phyloP scores from a whole-genome alignment of 2,888 invertebrate species.

The Lymantria monacha region DNA sequence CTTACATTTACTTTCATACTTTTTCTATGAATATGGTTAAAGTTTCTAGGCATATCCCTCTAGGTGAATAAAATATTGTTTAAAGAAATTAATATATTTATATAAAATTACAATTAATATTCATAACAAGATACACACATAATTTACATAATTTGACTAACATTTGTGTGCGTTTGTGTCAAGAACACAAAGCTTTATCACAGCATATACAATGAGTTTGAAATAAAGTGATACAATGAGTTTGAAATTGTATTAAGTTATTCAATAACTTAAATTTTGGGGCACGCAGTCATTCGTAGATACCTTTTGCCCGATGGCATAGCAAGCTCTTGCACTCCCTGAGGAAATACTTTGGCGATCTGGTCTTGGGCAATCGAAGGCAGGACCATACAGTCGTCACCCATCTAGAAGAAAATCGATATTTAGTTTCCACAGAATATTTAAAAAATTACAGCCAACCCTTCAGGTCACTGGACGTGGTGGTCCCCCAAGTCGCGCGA shows the following conservation, averaged over 20 bases:
- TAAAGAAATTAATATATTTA: too few species aligned
- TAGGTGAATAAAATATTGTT: too few species aligned
- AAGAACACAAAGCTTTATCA: too few species aligned
- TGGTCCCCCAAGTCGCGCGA: too few species aligned
- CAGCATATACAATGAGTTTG: too few species aligned
- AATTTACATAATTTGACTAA: not conserved
- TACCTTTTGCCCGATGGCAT: constrained; percentile 94
- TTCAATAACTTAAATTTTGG: constrained; percentile 44
- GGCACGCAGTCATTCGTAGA: constrained; percentile 87
- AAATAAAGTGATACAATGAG: not conserved
- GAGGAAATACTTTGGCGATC: constrained; percentile 86
- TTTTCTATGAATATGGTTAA: too few species aligned
- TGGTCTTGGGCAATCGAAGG: constrained; percentile 90
- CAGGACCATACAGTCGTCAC: constrained; percentile 94
- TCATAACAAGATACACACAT: not conserved
- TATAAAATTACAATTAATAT: not conserved
- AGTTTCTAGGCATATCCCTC: too few species aligned
- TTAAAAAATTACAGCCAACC: not conserved
- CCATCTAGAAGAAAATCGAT: constrained; percentile 81
- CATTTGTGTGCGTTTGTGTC: not conserved
- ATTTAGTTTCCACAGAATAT: not conserved
- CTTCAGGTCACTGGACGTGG: not conserved
- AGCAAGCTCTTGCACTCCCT: constrained; percentile 84
- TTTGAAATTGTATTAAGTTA: not conserved
- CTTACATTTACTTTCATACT: too few species aligned